Evolutionary conservation across 2,888 invertebrate species (phyloP).

Genomic region (Malthinus seriepunctatus): DNA sequence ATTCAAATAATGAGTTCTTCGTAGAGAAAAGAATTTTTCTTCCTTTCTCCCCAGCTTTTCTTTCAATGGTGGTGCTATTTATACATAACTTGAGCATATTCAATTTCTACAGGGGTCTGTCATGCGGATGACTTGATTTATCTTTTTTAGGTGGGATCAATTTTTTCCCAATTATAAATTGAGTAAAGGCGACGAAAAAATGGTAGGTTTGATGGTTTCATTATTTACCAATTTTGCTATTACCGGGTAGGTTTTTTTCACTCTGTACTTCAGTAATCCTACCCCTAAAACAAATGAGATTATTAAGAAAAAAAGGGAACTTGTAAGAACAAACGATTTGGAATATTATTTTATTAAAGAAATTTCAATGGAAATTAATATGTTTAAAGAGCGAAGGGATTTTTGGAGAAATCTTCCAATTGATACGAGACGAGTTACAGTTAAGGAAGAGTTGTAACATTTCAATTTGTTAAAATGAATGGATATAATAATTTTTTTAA

Average conservation of each 20-base stretch:
- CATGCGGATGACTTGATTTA: constrained; percentile 85
- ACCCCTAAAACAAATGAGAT: constrained; percentile 57
- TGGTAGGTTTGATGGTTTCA: constrained; percentile 64
- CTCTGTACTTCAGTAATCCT: constrained; percentile 68
- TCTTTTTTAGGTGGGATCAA: constrained; percentile 64
- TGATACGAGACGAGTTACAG: not conserved
- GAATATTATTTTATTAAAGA: constrained; percentile 57
- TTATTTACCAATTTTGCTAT: constrained; percentile 79
- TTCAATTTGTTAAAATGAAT: too few species aligned
- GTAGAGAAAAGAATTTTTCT: too few species aligned
- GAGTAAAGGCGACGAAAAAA: constrained; percentile 61
- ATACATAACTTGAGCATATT: too few species aligned
- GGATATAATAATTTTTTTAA: too few species aligned
- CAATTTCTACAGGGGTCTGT: constrained; percentile 70
- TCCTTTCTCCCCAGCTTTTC: too few species aligned
- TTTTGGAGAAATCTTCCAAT: constrained; percentile 61
- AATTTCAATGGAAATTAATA: constrained; percentile 57
- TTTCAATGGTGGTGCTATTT: too few species aligned
- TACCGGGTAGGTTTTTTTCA: constrained; percentile 58
- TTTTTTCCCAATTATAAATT: constrained; percentile 61
- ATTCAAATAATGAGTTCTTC: too few species aligned
- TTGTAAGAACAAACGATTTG: constrained; percentile 45
- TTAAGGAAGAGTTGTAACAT: not conserved
- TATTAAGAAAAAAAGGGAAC: constrained; percentile 60
- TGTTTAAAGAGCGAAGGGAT: constrained; percentile 62